Base-by-base conservation (phyloP, 2,797 vertebrate genomes). In the Austrolebias charrua region DNA sequence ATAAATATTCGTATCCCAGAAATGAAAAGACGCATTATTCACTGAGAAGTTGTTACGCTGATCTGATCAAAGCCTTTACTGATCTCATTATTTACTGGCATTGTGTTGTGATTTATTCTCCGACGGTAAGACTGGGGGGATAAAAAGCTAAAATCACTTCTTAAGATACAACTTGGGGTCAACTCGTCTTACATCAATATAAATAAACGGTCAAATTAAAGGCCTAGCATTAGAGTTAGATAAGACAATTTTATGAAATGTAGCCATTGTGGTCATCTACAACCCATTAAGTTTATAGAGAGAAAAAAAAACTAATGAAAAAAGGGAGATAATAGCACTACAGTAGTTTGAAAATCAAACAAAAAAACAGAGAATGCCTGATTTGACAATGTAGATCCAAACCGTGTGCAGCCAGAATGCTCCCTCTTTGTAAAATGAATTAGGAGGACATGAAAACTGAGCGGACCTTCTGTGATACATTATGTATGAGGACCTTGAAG, bases 361-460 rank as follows among this genome's bases (percentile, higher is more conserved):
- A 33, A 33, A 8, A 2, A 33, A 6, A 5, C 31, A 33, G 8
- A 6, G 46, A 63, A 79, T 63, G 79, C 52, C 66, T 63, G 65
- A 75, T 79, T 73, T 63, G 74, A 75, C 60, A 52, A 44, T 16
- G 55, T 52, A 47, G 31, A 76, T 71, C 48, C 50, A 53, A 62
- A 46, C 61, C 31, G 63, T 57, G 68, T 64, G 69, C 80, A 60
- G 56, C 62, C 69, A 75, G 70, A 71, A 59, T 65, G 67, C 50
- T 69, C 69, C 62, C 65, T 81, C 79, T 85, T 82, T 82, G 85
- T 88, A 83, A 86, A 83, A 87, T 81, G 84, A 90, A 88, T 89
- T 86, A 89, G 85, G 82, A 84, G 83, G 83, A 90, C 86, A 86
- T 86, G 86, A 89, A 89, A 90, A 88, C 84, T 79, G 88, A 89